A percentile compares a stretch with the other conserved stretches of the same genome.
phyloP scores from a whole-genome alignment of 2,113 vertebrate genomes.

The Cervus canadensis region DNA sequence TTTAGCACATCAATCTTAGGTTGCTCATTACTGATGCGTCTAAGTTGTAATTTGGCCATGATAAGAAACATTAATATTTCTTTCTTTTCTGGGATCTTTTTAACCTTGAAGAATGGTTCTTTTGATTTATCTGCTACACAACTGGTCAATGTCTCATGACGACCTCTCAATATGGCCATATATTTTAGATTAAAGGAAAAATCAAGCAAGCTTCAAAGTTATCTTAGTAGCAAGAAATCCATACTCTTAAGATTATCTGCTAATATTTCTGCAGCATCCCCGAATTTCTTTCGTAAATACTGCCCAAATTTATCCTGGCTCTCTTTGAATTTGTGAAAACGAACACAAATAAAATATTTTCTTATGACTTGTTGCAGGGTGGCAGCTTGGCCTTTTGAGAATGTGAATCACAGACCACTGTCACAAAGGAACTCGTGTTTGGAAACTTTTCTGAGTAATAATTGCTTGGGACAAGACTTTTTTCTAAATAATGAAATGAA shows the following conservation, averaged over 20 bases:
- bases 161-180: not conserved
- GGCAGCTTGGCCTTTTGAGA: not conserved
- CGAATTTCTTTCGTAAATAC: constrained; percentile 7
- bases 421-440: constrained; percentile 23
- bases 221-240: not conserved
- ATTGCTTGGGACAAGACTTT: not conserved
- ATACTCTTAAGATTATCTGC: not conserved
- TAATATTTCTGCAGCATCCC: not conserved
- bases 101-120: not conserved
- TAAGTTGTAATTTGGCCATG: not conserved
- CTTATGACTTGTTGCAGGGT: not conserved
- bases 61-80: not conserved
- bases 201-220: not conserved
- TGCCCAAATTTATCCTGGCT: not conserved
- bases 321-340: not conserved
- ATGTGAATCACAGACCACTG: not conserved
- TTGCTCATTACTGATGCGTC: not conserved
- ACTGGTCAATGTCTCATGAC: not conserved
- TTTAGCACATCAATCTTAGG: not conserved
- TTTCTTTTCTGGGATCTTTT: not conserved
- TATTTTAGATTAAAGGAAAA: not conserved
- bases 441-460: constrained; percentile 8
- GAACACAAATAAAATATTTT: not conserved
- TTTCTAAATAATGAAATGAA: not conserved
- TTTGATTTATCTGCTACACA: not conserved